Evolutionary conservation across 2,888 invertebrate genomes (phyloP).

Genomic region (Melieria crassipennis): DNA sequence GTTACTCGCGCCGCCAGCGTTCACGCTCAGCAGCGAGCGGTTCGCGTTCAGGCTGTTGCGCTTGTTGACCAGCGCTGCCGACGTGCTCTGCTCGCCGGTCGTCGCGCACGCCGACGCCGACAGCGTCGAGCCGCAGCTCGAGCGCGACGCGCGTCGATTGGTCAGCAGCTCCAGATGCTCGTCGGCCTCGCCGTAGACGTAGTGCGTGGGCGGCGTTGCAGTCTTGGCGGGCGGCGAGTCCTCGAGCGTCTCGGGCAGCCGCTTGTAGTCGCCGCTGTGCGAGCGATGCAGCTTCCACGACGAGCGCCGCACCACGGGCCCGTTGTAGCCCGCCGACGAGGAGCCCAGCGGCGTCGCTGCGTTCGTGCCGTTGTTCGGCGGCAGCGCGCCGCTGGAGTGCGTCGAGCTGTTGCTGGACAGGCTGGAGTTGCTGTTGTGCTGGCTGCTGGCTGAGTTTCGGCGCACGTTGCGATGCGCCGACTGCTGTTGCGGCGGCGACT

Average conservation of each 20-base stretch:
- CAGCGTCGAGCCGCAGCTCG: slow-evolving; percentile 43
- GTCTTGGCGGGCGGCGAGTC: slow-evolving; percentile 46
- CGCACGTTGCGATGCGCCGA: slow-evolving; percentile 29
- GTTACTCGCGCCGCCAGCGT: neutral
- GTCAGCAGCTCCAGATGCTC: slow-evolving; percentile 49
- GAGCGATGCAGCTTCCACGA: slow-evolving; percentile 59
- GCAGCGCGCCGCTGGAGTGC: slow-evolving; percentile 48
- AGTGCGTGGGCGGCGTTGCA: slow-evolving; percentile 32
- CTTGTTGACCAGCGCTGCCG: slow-evolving; percentile 42
- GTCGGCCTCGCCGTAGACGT: slow-evolving; percentile 38
- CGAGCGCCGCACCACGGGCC: slow-evolving; percentile 49
- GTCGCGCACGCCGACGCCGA: slow-evolving; percentile 44
- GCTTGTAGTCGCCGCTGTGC: slow-evolving; percentile 56
- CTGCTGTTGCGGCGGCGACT: neutral
- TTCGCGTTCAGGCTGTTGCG: slow-evolving; percentile 44
- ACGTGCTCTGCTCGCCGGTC: slow-evolving; percentile 22
- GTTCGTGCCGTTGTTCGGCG: slow-evolving; percentile 39
- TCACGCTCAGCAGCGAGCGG: slow-evolving; percentile 32
- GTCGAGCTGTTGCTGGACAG: slow-evolving; percentile 52
- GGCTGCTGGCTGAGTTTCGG: slow-evolving; percentile 36
- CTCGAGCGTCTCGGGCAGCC: slow-evolving; percentile 54
- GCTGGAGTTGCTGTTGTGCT: slow-evolving; percentile 48
- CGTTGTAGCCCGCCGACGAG: slow-evolving; percentile 40
- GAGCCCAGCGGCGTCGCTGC: slow-evolving; percentile 12
- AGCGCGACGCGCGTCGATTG: slow-evolving; percentile 45